Base-by-base conservation (phyloP, 2,888 invertebrate species). In the Argynnis bischoffii region DNA sequence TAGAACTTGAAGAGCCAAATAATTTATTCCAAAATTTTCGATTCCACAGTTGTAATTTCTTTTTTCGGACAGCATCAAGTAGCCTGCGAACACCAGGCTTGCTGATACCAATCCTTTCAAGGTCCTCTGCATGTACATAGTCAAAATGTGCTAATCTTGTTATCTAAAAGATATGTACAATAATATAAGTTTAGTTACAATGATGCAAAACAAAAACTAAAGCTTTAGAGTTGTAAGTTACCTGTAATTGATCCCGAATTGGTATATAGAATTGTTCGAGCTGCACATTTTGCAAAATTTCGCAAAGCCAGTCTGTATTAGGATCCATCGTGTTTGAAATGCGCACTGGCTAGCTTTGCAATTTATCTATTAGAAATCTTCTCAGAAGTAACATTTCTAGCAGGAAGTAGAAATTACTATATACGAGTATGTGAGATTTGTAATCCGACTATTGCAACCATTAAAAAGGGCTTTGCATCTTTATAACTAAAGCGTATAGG, bases 101-200 rank as follows among this genome's bases (percentile, higher is more conserved):
- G 60, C 98, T 98, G 82, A 99, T 94, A 2, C 99, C 99, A 81
- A 99, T 97, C 81, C 97, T 97, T 82, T 98, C 98, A 81, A 99
- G 93, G 89, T 99, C 99, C 76, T 98, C 98, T 0, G 97, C 93
- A 80, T 97, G 97, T n/a, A 99, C 99, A 94, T 97, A 98, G 79
- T 99, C 98, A 86, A 99, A 99, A 90, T 99, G 99, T 64, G 98
- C 96, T 78, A 99, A 88, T 71, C 98, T 94, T 48, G 99, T 98
- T 68, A 99, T 95, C 94, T 97, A 94, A 73, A 87, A 89, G 75
- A 72, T 70, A 55, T 18, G 31, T 15, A 14, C n/a, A 13, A 26
- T 15, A 8, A 31, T 26, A 48, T 51, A 55, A 63, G 15, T 16
- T n/a, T 26, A 68, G 11, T 41, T 56, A 55, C n/a, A 54, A 41